Conservation (phyloP, 2,888 invertebrate species). For the Galerucella calmariensis region DNA sequence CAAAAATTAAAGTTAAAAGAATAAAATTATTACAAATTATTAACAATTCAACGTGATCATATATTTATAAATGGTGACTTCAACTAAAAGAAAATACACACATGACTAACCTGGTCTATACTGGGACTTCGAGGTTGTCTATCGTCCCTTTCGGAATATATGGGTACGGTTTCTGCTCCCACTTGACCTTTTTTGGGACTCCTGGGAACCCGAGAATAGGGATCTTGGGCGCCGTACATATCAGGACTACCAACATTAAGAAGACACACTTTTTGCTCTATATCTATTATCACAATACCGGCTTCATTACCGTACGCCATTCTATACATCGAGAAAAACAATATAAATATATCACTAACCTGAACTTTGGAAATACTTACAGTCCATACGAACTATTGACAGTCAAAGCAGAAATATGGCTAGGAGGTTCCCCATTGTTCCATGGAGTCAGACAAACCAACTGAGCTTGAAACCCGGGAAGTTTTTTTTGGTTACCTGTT, state of each 20-base stretch:
- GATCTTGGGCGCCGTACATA: conserved; percentile 89
- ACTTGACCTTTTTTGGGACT: conserved; percentile 64
- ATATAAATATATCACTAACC: not conserved
- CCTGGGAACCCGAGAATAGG: conserved; percentile 76
- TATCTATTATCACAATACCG: conserved; percentile 94
- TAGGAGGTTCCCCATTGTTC: conserved; percentile 81
- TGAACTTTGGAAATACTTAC: conserved; percentile 72
- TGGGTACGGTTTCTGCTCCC: conserved; percentile 64
- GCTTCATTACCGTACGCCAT: conserved; percentile 98
- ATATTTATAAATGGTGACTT: conserved; percentile 21
- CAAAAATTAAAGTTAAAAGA: conserved; percentile 33
- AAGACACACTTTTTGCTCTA: conserved; percentile 89
- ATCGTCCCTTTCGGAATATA: conserved; percentile 59
- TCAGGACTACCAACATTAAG: conserved; percentile 90
- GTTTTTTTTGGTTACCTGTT: conserved; percentile 83
- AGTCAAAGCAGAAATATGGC: conserved; percentile 88
- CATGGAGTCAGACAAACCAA: conserved; percentile 92
- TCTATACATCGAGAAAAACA: conserved; percentile 66
- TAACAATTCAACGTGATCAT: conserved; percentile 38
- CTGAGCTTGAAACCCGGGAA: conserved; percentile 97
- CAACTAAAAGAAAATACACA: not conserved
- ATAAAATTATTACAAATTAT: conserved; percentile 17
- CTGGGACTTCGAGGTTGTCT: conserved; percentile 83
- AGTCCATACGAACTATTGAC: conserved; percentile 97
- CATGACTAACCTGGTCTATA: conserved; percentile 84